These are phyloP conservation scores for Aphelinus certus DNA, from an alignment of 1,140 invertebrate species.

Conservation along the genomic window DNA sequence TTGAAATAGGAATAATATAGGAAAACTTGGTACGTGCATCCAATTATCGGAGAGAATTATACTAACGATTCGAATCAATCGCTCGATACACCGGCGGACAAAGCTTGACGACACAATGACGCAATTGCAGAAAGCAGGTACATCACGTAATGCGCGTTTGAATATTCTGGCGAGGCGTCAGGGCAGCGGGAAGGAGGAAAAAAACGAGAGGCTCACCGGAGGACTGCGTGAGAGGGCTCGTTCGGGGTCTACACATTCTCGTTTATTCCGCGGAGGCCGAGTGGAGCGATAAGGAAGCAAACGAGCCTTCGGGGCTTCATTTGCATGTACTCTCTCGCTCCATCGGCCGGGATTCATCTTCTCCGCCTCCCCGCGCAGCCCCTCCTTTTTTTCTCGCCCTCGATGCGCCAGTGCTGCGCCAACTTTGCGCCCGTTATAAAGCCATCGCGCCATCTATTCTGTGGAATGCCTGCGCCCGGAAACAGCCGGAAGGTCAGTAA, in stretches of 20 bases:
- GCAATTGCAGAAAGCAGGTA: no score
- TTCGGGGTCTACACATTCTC: background rate
- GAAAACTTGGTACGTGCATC: no score
- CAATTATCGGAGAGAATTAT: no score
- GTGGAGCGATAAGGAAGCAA: slow-evolving; percentile 18
- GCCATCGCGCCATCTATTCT: no score
- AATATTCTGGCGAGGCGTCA: background rate
- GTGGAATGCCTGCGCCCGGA: no score
- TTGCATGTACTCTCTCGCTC: slow-evolving; percentile 19
- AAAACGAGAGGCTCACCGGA: background rate
- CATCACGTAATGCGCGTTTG: no score
- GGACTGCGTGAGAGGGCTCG: background rate
- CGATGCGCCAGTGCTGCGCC: background rate
- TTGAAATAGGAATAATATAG: no score
- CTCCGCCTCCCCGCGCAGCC: background rate
- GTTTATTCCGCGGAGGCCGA: background rate
- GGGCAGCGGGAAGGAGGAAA: no score
- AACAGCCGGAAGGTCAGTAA: no score
- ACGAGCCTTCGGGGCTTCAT: slow-evolving; percentile 30
- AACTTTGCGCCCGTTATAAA: background rate
- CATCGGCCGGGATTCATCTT: background rate
- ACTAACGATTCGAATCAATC: no score
- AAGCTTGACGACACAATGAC: no score
- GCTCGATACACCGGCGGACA: no score
- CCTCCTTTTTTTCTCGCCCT: background rate